Conservation (phyloP, 92 coral and sea anemone genomes). For the Micromussa lordhowensis region DNA sequence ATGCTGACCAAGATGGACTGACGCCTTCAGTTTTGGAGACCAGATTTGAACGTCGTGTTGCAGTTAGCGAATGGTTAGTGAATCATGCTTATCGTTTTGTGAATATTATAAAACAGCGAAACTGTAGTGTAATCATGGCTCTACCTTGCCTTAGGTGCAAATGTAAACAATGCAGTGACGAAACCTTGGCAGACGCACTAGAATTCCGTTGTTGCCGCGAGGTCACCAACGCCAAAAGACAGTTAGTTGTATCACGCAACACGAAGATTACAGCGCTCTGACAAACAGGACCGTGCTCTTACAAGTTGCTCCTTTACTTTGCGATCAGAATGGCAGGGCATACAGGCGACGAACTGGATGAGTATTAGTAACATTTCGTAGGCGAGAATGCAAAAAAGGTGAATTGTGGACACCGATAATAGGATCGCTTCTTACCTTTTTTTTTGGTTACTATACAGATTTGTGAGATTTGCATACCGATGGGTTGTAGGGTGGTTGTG, state of each 20-base stretch:
- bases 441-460: too few relatives aligned
- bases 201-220: constrained; percentile 20
- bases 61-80: constrained; percentile 25
- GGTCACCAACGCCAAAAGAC: not conserved
- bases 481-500: too few relatives aligned
- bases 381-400: not conserved
- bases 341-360: not conserved
- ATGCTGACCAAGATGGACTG: constrained; percentile 13
- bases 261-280: too few relatives aligned
- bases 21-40: constrained; percentile 27
- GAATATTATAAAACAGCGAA: constrained; percentile 26
- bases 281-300: not conserved
- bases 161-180: constrained; percentile 25
- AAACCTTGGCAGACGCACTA: constrained; percentile 25
- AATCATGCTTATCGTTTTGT: not conserved
- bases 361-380: not conserved
- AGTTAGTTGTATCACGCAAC: too few relatives aligned
- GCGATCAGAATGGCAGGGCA: not conserved
- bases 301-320: not conserved
- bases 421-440: too few relatives aligned
- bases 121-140: not conserved
- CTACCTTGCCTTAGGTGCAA: constrained; percentile 28
- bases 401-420: too few relatives aligned
- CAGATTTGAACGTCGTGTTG: constrained; percentile 19
- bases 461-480: too few relatives aligned